Evolutionary conservation across 1,140 invertebrate genomes (phyloP).

Genomic region (Drosophila pseudoananassae): DNA sequence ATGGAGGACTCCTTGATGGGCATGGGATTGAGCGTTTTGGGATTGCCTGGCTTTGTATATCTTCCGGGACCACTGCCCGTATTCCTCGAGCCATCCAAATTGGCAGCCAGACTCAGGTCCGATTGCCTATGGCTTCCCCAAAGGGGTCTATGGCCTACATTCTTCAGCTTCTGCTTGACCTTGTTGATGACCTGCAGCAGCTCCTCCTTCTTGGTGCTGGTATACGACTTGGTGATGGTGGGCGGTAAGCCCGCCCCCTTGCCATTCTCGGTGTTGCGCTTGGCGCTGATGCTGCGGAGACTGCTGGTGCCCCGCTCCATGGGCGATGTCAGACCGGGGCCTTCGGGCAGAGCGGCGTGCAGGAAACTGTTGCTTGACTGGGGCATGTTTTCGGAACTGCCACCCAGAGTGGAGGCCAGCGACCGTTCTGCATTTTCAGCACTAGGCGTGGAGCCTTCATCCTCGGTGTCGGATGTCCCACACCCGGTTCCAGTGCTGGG

Average conservation of each 20-base stretch:
- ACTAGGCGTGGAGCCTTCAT: constrained; percentile 90
- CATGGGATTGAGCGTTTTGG: constrained; percentile 82
- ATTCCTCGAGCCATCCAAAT: constrained; percentile 84
- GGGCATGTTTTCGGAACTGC: constrained; percentile 80
- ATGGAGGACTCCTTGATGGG: constrained; percentile 84
- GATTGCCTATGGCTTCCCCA: constrained; percentile 93
- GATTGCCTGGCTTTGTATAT: constrained; percentile 81
- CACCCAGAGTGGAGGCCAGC: constrained; percentile 81
- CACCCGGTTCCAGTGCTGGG: constrained; percentile 88
- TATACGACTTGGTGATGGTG: constrained; percentile 85
- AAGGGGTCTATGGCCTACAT: constrained; percentile 90
- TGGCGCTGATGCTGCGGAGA: constrained; percentile 84
- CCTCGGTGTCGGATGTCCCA: constrained; percentile 92
- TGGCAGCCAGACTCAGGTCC: constrained; percentile 86
- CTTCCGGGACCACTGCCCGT: constrained; percentile 58
- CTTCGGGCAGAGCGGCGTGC: constrained; percentile 79
- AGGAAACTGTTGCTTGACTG: constrained; percentile 74
- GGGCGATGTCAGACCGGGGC: constrained; percentile 61
- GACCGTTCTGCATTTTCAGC: constrained; percentile 89
- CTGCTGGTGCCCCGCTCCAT: constrained; percentile 84
- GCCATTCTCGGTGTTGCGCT: constrained; percentile 80
- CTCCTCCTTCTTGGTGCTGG: constrained; percentile 91
- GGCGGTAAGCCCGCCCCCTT: constrained; percentile 80
- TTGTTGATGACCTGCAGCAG: constrained; percentile 93
- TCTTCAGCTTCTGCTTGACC: constrained; percentile 94